These are phyloP conservation scores for Stegodyphus mimosarum DNA, from an alignment of 1,140 invertebrate genomes.

Conservation along the genomic window DNA sequence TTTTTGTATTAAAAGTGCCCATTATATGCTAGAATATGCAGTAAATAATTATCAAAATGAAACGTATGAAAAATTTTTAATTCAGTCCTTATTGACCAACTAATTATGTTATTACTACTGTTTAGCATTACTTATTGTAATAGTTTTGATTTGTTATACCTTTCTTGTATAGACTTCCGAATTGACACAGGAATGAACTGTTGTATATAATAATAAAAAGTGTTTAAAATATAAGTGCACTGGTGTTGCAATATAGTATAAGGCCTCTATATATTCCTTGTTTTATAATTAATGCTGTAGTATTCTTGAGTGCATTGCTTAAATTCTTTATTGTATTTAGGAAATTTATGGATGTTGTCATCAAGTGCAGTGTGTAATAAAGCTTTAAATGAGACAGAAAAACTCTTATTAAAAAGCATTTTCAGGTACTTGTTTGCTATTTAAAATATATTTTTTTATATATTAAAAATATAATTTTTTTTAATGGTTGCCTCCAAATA, in stretches of 20 bases:
- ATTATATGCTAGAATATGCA: no score
- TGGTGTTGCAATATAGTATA: background rate
- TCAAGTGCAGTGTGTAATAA: conserved; percentile 19
- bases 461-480: background rate
- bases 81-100: no score
- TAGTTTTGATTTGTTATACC: background rate
- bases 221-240: background rate
- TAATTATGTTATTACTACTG: no score
- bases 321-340: background rate
- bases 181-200: background rate
- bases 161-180: background rate
- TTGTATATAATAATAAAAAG: background rate
- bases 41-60: no score
- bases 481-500: no score
- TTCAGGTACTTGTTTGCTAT: conserved; percentile 19
- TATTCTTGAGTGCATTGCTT: background rate
- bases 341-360: conserved; percentile 39
- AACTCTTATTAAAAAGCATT: conserved; percentile 2
- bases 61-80: no score
- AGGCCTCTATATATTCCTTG: background rate
- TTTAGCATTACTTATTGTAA: no score
- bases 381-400: conserved; percentile 19
- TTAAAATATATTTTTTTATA: background rate
- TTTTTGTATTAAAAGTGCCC: no score
- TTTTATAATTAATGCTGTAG: background rate